Base-by-base conservation (phyloP, 2,888 invertebrate genomes). In the Silvanus unidentatus region DNA sequence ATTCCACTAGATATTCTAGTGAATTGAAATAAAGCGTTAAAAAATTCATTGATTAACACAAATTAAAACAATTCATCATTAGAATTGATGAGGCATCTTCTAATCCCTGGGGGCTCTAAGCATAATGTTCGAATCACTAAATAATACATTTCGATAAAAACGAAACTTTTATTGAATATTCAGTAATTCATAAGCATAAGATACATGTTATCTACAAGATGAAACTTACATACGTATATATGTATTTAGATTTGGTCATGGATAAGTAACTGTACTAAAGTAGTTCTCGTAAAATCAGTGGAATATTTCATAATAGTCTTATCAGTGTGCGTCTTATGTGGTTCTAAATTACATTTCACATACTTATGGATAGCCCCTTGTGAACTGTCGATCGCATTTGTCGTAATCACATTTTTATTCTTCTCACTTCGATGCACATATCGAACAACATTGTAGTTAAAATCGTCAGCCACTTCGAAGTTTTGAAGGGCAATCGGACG, bases 401-500 rank as follows among this genome's bases (percentile, higher is more conserved):
- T 61, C 37, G 52, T 51, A 43, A 60, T 45, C 36, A 55, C 48
- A 44, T 56, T 59, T 40, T 55, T 50, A 38, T 47, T 52, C 15
- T 62, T 49, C 42, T 47, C 49, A 46, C 59, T 60, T 43, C 58
- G 63, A 45, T 62, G 61, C 35, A 69, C 47, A 53, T 58, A 59
- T 15, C 59, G 53, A 2, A 66, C 59, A 15, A 53, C 45, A 49
- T 61, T 64, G 42, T 62, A 61, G 42, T 43, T 54, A 39, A 56
- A 56, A 50, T 68, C 64, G 48, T 60, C 61, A 35, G 60, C 49
- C 29, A 60, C 59, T 27, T 70, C 58, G 28, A 57, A 57, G 54
- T 69, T 70, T 49, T 68, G 66, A 36, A 71, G 50, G 14, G 66
- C 62, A 42, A 70, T 59, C 11, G 70, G 70, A 49, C 63, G 58